Conservation (phyloP, 2,888 invertebrate species). For the Euplexia lucipara region DNA sequence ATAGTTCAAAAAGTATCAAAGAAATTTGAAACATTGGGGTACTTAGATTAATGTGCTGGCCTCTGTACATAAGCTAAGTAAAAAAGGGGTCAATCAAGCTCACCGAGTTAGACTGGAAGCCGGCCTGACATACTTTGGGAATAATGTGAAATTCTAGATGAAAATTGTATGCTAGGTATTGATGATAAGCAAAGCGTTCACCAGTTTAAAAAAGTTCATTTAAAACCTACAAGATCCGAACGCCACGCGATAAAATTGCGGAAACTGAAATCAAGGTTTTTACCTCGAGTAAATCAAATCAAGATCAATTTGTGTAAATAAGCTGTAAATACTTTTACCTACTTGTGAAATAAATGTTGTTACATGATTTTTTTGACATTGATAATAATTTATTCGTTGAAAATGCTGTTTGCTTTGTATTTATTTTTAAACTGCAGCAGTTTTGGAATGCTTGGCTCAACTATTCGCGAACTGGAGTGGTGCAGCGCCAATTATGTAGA, state of each 20-base stretch:
- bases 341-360: slow-evolving; percentile 26
- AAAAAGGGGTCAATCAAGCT: not conserved
- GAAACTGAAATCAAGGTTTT: slow-evolving; percentile 51
- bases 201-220: not conserved
- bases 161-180: no score
- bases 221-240: slow-evolving; percentile 3
- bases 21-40: no score
- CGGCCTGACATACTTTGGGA: not conserved
- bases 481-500: not conserved
- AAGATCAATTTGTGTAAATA: slow-evolving; percentile 38
- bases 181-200: slow-evolving; percentile 1
- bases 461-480: not conserved
- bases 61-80: not conserved
- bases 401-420: slow-evolving; percentile 1
- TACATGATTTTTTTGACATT: slow-evolving; percentile 19
- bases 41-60: no score
- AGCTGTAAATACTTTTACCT: slow-evolving; percentile 38
- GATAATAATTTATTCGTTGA: slow-evolving; percentile 1
- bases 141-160: not conserved
- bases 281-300: slow-evolving; percentile 41
- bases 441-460: not conserved
- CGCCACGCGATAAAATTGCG: slow-evolving; percentile 28
- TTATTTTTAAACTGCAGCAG: no score
- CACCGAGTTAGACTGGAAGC: not conserved
- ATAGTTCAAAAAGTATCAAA: no score